These are phyloP conservation scores for Hypomecis atomaria DNA, from an alignment of 2,888 invertebrate genomes.

Conservation along the genomic window DNA sequence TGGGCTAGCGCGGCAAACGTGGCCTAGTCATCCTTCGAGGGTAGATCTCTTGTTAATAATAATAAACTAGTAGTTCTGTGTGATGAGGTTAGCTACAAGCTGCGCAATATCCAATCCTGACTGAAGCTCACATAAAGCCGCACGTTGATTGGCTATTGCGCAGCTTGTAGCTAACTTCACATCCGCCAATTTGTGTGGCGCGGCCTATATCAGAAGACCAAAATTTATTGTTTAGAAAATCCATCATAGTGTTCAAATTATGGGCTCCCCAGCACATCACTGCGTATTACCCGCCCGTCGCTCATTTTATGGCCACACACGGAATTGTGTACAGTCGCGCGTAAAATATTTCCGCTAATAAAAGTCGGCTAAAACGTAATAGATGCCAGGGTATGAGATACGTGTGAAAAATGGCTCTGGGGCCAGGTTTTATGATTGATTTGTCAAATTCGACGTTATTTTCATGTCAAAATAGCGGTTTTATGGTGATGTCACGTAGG, in stretches of 20 bases:
- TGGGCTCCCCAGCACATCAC: slow-evolving; percentile 21
- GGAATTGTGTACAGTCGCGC: slow-evolving; percentile 44
- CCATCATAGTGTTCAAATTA: neutral
- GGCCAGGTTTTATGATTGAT: slow-evolving; percentile 30
- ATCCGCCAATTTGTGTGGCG: too few relatives aligned
- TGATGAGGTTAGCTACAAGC: too few relatives aligned
- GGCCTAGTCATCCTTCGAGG: too few relatives aligned
- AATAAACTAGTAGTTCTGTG: too few relatives aligned
- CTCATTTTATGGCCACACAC: slow-evolving; percentile 61
- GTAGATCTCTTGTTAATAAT: too few relatives aligned
- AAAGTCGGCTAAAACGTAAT: slow-evolving; percentile 33
- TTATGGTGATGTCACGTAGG: neutral
- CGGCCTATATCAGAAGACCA: too few relatives aligned
- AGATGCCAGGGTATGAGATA: slow-evolving; percentile 30
- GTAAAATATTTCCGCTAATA: slow-evolving; percentile 37
- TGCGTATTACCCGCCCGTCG: slow-evolving; percentile 49
- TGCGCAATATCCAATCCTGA: too few relatives aligned
- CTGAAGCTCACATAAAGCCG: too few relatives aligned
- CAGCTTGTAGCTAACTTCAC: too few relatives aligned
- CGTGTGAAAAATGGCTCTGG: slow-evolving; percentile 26
- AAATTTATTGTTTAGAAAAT: too few relatives aligned
- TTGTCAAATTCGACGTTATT: slow-evolving; percentile 22
- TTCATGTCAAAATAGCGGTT: neutral
- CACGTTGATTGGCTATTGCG: too few relatives aligned
- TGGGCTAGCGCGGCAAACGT: too few relatives aligned